Conservation (phyloP, 2,888 invertebrate genomes). For the Argyresthia albistria region DNA sequence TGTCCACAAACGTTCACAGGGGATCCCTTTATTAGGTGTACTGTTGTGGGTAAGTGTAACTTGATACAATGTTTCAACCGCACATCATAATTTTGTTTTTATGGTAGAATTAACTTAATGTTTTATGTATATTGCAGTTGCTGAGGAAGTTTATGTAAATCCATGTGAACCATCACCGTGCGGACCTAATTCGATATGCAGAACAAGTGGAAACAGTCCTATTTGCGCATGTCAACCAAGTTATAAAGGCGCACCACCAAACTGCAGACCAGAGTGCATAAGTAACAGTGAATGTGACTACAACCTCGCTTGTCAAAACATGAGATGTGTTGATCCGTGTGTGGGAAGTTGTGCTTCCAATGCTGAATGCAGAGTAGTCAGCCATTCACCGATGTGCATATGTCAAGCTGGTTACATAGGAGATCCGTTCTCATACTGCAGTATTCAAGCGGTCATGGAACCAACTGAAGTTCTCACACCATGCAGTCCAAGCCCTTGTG, state of each 20-base stretch:
- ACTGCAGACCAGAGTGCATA: slow-evolving; percentile 85
- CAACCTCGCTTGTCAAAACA: slow-evolving; percentile 80
- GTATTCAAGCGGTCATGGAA: slow-evolving; percentile 35
- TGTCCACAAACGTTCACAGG: slow-evolving; percentile 82
- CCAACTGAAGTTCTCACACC: slow-evolving; percentile 61
- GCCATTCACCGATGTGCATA: slow-evolving; percentile 81
- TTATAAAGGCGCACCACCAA: slow-evolving; percentile 80
- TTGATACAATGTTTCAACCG: not conserved
- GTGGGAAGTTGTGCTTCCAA: slow-evolving; percentile 80
- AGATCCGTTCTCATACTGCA: slow-evolving; percentile 82
- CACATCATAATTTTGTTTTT: not conserved
- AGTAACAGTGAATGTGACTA: slow-evolving; percentile 82
- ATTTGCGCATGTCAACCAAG: slow-evolving; percentile 81
- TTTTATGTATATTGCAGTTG: slow-evolving; percentile 23
- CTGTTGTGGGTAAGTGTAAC: slow-evolving; percentile 49
- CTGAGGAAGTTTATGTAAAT: slow-evolving; percentile 43
- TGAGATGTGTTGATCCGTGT: slow-evolving; percentile 85
- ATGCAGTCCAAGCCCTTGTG: slow-evolving; percentile 78
- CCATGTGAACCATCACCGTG: slow-evolving; percentile 84
- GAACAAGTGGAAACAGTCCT: slow-evolving; percentile 76
- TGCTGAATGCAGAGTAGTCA: slow-evolving; percentile 83
- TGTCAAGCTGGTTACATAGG: slow-evolving; percentile 80
- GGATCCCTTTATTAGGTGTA: slow-evolving; percentile 82
- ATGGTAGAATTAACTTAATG: not conserved
- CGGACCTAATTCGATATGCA: slow-evolving; percentile 82